Evolutionary conservation across 2,888 invertebrate genomes (phyloP).

Genomic region (Microctonus hyperodae): DNA sequence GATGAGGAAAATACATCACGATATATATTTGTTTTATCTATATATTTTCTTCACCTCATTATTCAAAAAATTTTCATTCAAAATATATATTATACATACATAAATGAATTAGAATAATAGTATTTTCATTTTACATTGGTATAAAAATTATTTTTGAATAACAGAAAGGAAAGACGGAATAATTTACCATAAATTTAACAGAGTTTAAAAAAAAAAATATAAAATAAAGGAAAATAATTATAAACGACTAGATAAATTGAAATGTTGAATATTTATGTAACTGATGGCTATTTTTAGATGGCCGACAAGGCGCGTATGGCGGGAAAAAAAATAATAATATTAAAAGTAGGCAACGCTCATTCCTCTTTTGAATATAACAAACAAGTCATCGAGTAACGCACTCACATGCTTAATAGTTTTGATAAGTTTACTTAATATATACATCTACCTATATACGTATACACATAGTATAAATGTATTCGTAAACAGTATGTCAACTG

Average conservation of each 20-base stretch:
- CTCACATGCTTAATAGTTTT: constrained; percentile 7
- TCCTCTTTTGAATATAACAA: background rate
- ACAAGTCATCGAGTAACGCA: constrained; percentile 9
- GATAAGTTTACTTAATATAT: constrained; percentile 9
- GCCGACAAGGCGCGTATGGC: background rate
- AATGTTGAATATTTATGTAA: constrained; percentile 21
- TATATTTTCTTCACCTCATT: no score
- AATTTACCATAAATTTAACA: background rate
- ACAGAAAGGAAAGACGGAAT: background rate
- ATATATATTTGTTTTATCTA: background rate
- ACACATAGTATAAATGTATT: background rate
- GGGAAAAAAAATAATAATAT: constrained; percentile 2
- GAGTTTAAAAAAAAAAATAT: no score
- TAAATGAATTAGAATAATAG: background rate
- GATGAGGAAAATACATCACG: background rate
- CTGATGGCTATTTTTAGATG: constrained; percentile 14
- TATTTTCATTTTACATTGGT: background rate
- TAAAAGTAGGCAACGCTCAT: background rate
- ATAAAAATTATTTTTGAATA: background rate
- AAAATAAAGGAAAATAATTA: background rate
- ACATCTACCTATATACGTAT: background rate
- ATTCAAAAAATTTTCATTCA: no score
- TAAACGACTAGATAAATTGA: constrained; percentile 15
- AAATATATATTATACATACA: background rate
- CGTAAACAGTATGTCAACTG: background rate